Conservation (phyloP, 2,888 invertebrate genomes). For the Parascotia fuliginaria region DNA sequence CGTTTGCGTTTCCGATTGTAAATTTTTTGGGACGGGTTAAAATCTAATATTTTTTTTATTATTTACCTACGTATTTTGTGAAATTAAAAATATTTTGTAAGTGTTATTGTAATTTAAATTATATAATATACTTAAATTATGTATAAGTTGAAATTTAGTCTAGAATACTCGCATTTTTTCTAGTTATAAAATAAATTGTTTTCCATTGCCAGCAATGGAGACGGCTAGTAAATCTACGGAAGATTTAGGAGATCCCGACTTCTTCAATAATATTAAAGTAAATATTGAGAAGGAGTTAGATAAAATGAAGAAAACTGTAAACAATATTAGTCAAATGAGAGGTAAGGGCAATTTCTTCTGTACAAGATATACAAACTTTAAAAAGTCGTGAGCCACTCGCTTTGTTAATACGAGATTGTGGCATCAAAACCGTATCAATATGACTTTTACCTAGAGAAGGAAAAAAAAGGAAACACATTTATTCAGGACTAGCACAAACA, state of each 20-base stretch:
- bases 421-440: too few species aligned
- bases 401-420: too few species aligned
- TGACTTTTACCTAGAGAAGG: too few species aligned
- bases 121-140: too few species aligned
- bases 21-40: constrained; percentile 41
- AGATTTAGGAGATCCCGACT: constrained; percentile 56
- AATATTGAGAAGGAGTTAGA: constrained; percentile 65
- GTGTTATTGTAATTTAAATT: too few species aligned
- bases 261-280: constrained; percentile 52
- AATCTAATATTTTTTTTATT: constrained; percentile 39
- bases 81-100: constrained; percentile 25
- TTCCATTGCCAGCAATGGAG: constrained; percentile 48
- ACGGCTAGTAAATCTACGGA: constrained; percentile 37
- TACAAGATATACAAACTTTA: not conserved
- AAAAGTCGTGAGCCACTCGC: too few species aligned
- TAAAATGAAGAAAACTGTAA: constrained; percentile 66
- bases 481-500: too few species aligned
- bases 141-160: too few species aligned
- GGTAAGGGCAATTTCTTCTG: constrained; percentile 46
- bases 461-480: too few species aligned
- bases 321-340: constrained; percentile 71
- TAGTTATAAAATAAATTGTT: not conserved
- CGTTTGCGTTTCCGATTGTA: constrained; percentile 51
- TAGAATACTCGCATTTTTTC: too few species aligned
- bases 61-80: too few species aligned